Evolutionary conservation across 1,140 invertebrate species (phyloP).

Genomic region (Drosophila neocordata): DNA sequence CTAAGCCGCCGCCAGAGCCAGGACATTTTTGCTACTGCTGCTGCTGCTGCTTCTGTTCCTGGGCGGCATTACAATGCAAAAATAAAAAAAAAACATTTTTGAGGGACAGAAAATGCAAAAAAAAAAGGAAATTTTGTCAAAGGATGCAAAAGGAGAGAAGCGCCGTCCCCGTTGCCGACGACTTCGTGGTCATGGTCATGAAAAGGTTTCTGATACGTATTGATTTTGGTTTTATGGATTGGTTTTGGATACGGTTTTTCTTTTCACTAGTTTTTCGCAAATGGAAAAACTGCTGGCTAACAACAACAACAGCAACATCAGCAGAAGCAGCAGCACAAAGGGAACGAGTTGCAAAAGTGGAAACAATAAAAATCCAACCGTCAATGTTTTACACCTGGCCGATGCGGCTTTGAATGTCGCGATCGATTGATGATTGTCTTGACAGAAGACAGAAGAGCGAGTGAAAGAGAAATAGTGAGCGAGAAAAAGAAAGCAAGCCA

Average conservation of each 20-base stretch:
- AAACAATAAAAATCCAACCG: conserved; percentile 46
- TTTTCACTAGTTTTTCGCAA: conserved; percentile 50
- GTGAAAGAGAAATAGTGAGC: neutral
- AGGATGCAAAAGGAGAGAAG: conserved; percentile 53
- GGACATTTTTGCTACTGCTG: too few species aligned
- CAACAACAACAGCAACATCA: neutral
- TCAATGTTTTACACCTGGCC: conserved; percentile 62
- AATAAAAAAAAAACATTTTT: conserved; percentile 31
- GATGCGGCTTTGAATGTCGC: conserved; percentile 11
- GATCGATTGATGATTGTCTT: conserved; percentile 39
- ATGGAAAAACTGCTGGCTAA: conserved; percentile 36
- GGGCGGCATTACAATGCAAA: conserved; percentile 65
- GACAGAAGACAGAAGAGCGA: conserved; percentile 9
- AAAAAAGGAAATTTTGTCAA: conserved; percentile 63
- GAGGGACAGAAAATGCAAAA: conserved; percentile 43
- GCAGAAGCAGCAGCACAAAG: conserved; percentile 33
- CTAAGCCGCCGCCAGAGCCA: conserved; percentile 19
- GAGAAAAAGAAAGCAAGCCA: too few species aligned
- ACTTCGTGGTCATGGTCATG: conserved; percentile 22
- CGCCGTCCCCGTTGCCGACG: conserved; percentile 38
- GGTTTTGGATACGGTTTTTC: conserved; percentile 33
- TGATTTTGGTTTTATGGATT: conserved; percentile 30
- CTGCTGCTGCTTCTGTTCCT: neutral
- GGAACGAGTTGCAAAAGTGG: conserved; percentile 65
- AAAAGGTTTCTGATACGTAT: conserved; percentile 33